phyloP scores from a whole-genome alignment of 2,797 vertebrate species.

The Synaphobranchus kaupii region DNA sequence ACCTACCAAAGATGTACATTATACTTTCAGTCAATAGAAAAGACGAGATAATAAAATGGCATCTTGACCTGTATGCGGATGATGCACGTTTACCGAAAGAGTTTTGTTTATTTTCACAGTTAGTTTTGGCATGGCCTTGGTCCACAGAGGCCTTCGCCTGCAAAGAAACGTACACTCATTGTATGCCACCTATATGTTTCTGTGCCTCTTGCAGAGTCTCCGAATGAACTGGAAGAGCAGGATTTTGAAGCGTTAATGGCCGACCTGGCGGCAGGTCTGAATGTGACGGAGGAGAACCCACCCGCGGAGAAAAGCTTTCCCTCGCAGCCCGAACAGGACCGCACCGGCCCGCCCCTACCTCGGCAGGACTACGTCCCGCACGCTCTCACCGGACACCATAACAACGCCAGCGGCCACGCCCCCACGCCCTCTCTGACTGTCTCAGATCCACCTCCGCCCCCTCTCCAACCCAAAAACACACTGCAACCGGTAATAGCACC shows the following conservation, averaged over 20 bases:
- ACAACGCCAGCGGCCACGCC: not conserved
- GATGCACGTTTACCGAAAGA: not conserved
- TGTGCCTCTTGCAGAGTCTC: conserved; percentile 71
- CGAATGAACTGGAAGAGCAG: conserved; percentile 87
- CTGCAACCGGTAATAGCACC: conserved; percentile 29
- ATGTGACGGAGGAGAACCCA: conserved; percentile 81
- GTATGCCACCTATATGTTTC: not conserved
- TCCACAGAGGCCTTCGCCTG: not conserved
- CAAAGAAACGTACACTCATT: not conserved
- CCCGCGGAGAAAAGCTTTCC: conserved; percentile 62
- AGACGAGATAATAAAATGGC: not conserved
- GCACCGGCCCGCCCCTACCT: conserved; percentile 36
- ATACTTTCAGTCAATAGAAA: not conserved
- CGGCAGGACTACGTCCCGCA: conserved; percentile 10
- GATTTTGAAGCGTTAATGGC: conserved; percentile 95
- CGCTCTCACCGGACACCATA: not conserved
- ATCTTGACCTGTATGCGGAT: not conserved
- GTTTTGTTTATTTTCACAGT: not conserved
- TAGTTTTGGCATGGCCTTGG: not conserved
- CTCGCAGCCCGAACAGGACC: conserved; percentile 20
- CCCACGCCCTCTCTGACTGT: conserved; percentile 1
- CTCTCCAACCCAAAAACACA: conserved; percentile 67
- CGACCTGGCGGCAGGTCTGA: conserved; percentile 89
- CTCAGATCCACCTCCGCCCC: conserved; percentile 57
- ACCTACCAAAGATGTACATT: not conserved